Evolutionary conservation across 1,140 invertebrate species (phyloP).

Genomic region (Trichonephila inaurata): DNA sequence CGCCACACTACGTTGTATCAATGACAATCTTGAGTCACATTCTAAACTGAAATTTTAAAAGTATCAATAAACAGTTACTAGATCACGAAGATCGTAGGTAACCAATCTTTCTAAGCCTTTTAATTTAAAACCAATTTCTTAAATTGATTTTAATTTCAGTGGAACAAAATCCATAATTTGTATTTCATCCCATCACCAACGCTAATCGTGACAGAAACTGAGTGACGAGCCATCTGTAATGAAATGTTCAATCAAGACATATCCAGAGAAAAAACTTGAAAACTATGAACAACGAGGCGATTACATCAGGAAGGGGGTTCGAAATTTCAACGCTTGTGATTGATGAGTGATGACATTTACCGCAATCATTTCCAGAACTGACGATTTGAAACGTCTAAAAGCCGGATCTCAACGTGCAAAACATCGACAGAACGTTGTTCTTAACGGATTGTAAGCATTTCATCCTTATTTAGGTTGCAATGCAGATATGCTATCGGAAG

Average conservation of each 20-base stretch:
- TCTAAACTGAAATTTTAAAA: no score
- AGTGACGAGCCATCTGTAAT: constrained; percentile 30
- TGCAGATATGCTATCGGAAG: no score
- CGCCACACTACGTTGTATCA: no score
- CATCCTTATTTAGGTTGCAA: no score
- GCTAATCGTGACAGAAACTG: background rate
- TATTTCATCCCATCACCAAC: background rate
- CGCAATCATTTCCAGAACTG: constrained; percentile 40
- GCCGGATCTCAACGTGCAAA: constrained; percentile 45
- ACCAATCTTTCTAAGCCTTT: background rate
- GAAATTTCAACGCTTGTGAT: constrained; percentile 59
- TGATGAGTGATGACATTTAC: constrained; percentile 64
- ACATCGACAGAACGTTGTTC: no score
- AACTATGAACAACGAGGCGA: constrained; percentile 49
- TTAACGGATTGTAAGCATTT: no score
- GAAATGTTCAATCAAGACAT: constrained; percentile 71
- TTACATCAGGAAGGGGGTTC: constrained; percentile 5
- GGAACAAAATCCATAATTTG: constrained; percentile 23
- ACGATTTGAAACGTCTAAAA: constrained; percentile 10
- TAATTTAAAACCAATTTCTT: background rate
- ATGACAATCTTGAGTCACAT: no score
- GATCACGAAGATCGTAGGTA: no score
- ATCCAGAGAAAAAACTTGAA: constrained; percentile 26
- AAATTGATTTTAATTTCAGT: no score
- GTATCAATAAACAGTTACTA: no score